Percentiles rank a stretch among this genome's conserved stretches.
phyloP scores from a whole-genome alignment of 2,888 invertebrate genomes.

The Ochropleura plecta region DNA sequence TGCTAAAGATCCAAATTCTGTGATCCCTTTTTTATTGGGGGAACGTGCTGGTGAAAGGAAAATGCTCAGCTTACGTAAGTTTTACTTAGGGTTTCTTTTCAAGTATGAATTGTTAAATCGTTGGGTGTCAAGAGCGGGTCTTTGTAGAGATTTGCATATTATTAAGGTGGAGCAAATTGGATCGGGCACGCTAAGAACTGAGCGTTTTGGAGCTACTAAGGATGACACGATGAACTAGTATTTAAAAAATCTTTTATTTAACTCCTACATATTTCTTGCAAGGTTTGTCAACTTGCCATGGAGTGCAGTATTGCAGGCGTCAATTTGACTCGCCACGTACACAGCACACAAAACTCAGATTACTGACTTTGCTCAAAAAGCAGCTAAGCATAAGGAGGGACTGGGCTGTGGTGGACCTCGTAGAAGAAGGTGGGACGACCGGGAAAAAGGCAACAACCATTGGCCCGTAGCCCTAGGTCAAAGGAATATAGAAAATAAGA shows the following conservation, averaged over 20 bases:
- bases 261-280: background rate
- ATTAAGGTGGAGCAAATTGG: constrained; percentile 43
- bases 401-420: no score
- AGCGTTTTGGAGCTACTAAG: background rate
- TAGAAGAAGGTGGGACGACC: no score
- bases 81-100: constrained; percentile 24
- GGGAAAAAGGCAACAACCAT: no score
- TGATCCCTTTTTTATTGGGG: constrained; percentile 40
- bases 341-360: background rate
- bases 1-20: constrained; percentile 28
- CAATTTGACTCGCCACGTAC: no score
- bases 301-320: no score
- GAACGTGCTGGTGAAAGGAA: constrained; percentile 37
- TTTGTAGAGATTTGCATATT: constrained; percentile 46
- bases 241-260: background rate
- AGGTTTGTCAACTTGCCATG: no score
- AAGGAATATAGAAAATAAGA: no score
- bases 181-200: constrained; percentile 5
- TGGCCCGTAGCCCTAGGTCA: no score
- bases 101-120: constrained; percentile 53
- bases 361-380: no score
- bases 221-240: background rate
- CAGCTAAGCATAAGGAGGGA: no score
- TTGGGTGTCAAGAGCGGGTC: constrained; percentile 41
- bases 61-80: constrained; percentile 39